Evolutionary conservation across 2,797 vertebrate species (phyloP).

Genomic region (Hemitrygon akajei): DNA sequence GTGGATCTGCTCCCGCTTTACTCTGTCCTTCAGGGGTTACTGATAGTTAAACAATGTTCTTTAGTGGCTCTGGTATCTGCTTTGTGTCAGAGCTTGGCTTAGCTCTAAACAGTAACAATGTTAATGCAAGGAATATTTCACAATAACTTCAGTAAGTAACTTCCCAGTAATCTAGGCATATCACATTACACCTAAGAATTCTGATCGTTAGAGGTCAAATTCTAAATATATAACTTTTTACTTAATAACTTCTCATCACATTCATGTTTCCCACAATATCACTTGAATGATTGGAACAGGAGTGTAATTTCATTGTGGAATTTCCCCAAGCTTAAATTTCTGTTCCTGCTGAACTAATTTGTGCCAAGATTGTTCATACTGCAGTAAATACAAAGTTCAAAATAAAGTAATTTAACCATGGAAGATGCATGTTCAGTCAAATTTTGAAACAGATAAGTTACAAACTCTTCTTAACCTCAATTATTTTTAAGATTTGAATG

Average conservation of each 20-base stretch:
- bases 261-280: neutral
- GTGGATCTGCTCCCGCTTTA: neutral
- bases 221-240: neutral
- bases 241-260: neutral
- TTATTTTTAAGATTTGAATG: too few species aligned
- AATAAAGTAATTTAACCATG: neutral
- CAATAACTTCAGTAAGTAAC: neutral
- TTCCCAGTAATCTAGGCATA: neutral
- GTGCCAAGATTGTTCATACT: neutral
- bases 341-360: neutral
- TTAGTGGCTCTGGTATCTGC: neutral
- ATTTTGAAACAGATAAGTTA: neutral
- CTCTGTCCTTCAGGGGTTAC: neutral
- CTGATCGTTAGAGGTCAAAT: neutral
- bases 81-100: neutral
- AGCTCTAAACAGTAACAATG: neutral
- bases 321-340: slow-evolving; percentile 9
- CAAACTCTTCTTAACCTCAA: neutral
- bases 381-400: neutral
- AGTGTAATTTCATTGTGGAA: neutral
- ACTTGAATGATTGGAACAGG: neutral
- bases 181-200: neutral
- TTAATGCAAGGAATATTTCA: neutral
- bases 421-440: neutral
- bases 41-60: neutral